Evolutionary conservation across 2,888 invertebrate genomes (phyloP), one percentile per base, ranked within the genome.

Genomic region (Eilema depressum): DNA sequence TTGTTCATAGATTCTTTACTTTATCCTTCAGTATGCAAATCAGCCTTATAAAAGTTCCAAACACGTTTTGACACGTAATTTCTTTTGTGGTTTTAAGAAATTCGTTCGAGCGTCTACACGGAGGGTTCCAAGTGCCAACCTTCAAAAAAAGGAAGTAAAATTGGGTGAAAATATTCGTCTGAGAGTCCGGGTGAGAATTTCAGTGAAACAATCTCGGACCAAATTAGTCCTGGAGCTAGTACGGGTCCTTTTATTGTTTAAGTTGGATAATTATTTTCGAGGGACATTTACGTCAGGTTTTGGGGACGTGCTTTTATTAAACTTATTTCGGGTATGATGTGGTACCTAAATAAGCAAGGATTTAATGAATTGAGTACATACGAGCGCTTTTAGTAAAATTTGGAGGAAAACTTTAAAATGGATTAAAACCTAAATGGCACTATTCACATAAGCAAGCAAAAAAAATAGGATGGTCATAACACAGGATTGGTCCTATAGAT

Each of bases 241-340:
- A 62, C 66, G 74, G 68, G 72, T 63, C 78, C 75, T 75, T 79
- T 83, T 81, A 85, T 82, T 84, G 85, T 85, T 80, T 79, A 81
- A 84, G 75, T 85, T 84, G 75, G 73, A 77, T 84, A 81, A 82
- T 85, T 84, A 81, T 81, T 85, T 78, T 77, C 77, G 64, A 37
- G 78, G 76, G 77, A 80, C 74, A 74, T 76, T 77, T 75, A 69
- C 74, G 82, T 77, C 80, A 75, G 79, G 76, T 77, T 77, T 78
- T 78, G 77, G 69, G 69, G 72, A 23, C 67, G 53, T 65, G 75
- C 75, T 78, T 83, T 83, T 78, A 78, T 83, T 66, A 69, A 77
- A 85, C 81, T 83, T 83, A 80, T 83, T 86, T 80, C 59, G 69
- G 75, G 66, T 75, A 80, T 77, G 75, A 70, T 71, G 77, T 74